Base-by-base conservation (phyloP, 2,797 vertebrate genomes). In the Acipenser transmontanus region DNA sequence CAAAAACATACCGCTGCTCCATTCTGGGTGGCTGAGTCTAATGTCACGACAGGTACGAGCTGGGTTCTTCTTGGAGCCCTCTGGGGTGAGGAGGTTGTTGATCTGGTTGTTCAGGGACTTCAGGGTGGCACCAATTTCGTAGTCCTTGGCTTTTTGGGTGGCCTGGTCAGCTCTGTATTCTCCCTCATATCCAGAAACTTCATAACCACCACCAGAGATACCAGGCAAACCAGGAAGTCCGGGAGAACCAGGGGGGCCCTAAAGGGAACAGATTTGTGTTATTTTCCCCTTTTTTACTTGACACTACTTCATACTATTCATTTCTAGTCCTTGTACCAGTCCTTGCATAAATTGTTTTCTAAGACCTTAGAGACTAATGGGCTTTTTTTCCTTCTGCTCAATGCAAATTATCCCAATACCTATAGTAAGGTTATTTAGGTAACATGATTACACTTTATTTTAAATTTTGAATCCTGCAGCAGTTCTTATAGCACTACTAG, bases 41-140 rank as follows among this genome's bases (percentile, higher is more conserved):
- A 99, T 90, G 90, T 99, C 97, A 63, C 97, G 94, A 88, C 97
- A 99, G 49, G 97, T 98, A 71, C 95, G 95, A 75, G 96, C 93
- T 56, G 97, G 97, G 84, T 98, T 99, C 92, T 99, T 99, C 77
- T 74, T 95, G 78, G 97, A 99, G 83, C 97, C 97, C 88, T 99
- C 97, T 20, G 97, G 96, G 66, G 90, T 93, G 72, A 98, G 91
- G 79, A 99, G 85, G 76, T 93, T 97, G 68, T 99, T 95, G 48
- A 99, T 95, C 87, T 99, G 96, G 73, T 90, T 94, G 90, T 95
- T 99, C 78, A 99, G 74, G 73, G 95, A 95, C 87, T 98, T 99
- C 88, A 99, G 91, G 81, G 97, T 99, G 75, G 96, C 93, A 75
- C 99, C 97, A 13, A 99, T 95, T 88, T 99, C 97, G 17, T 97